Evolutionary conservation across 2,888 invertebrate species (phyloP).

Genomic region (Oligia latruncula): DNA sequence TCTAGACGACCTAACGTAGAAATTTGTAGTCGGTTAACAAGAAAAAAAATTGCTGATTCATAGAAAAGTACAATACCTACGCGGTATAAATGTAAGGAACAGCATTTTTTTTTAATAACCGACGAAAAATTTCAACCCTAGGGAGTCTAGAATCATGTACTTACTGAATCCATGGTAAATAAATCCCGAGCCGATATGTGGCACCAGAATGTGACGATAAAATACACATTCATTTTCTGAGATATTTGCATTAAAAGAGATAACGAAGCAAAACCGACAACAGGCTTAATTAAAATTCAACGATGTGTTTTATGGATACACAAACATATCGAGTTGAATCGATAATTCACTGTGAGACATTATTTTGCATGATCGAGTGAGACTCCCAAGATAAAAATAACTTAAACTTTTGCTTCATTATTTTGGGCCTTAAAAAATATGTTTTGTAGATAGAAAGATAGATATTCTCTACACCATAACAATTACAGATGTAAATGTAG

Average conservation of each 20-base stretch:
- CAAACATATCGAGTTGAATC: slow-evolving; percentile 37
- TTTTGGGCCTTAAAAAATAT: neutral
- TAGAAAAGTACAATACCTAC: too few relatives aligned
- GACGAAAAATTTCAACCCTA: too few relatives aligned
- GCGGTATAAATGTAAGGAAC: too few relatives aligned
- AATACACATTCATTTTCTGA: slow-evolving; percentile 34
- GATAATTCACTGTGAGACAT: neutral
- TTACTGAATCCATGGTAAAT: neutral
- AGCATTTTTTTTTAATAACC: too few relatives aligned
- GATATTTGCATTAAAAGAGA: slow-evolving; percentile 25
- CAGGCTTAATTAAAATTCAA: slow-evolving; percentile 34
- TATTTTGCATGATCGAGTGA: neutral
- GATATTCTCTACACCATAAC: too few relatives aligned
- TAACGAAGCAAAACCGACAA: slow-evolving; percentile 9
- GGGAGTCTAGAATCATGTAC: neutral
- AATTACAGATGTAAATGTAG: too few relatives aligned
- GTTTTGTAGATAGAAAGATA: too few relatives aligned
- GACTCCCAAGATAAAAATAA: neutral
- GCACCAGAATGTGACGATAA: neutral
- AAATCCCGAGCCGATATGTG: neutral
- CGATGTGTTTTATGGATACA: slow-evolving; percentile 27
- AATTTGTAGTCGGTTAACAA: too few relatives aligned
- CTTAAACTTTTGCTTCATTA: neutral
- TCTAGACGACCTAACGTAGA: too few relatives aligned
- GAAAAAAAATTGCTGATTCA: too few relatives aligned